Base-by-base conservation (phyloP, 2,888 invertebrate species). In the Synergus itoensis region DNA sequence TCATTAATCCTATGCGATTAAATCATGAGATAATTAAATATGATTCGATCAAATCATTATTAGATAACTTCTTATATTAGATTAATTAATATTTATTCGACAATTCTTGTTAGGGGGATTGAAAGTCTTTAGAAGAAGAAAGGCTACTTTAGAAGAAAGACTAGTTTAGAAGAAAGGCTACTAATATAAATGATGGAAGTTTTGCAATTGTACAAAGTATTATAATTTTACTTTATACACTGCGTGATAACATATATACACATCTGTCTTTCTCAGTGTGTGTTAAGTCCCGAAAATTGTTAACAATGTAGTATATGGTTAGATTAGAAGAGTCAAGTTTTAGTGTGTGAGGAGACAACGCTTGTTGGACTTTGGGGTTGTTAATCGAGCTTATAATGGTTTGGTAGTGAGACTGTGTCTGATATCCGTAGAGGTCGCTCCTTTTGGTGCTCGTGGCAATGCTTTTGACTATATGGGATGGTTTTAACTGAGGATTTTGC, bases 401-500 rank as follows among this genome's bases (percentile, higher is more conserved):
- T 60, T 60, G 60, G 21, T 12, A 21, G 60, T 60, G 60, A 60
- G 18, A 21, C 21, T 60, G 60, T 60, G 4, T 18, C 12, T 21
- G 41, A 67, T 21, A 45, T 21, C 21, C 43, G 21, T 43, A 21
- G 43, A 67, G 67, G 67, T 21, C 43, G 43, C 67, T 67, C 67
- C 12, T 43, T 67, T 67, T 5, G 67, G 21, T 43, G 43, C 67
- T 67, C 43, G 43, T 43, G 67, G 41, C 43, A 67, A 9, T 41
- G 12, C 41, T 67, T 67, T 65, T 41, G 65, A 65, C 65, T 65
- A 65, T n/a, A 67, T n/a, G 43, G 43, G 21, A 64, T 40, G 64
- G 28, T 40, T 65, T 40, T 65, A 65, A 65, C 36, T 62, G 63
- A 40, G 48, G 79, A 73, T 79, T 81, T 69, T 75, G 78, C 77